Base-by-base conservation (phyloP, 2,888 invertebrate genomes). In the Aporophyla lueneburgensis region DNA sequence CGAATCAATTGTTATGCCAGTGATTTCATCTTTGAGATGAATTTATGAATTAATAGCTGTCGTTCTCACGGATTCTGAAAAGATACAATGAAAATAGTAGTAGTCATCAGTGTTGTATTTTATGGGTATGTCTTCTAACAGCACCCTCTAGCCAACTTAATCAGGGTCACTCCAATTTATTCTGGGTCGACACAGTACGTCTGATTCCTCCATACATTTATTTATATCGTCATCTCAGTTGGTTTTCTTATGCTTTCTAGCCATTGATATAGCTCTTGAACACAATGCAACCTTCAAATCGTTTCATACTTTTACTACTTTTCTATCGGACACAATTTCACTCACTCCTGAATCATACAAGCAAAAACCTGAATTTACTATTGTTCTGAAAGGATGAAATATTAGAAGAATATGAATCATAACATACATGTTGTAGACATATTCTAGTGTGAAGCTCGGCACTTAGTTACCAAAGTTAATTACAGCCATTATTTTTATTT, bases 401-500 rank as follows among this genome's bases (percentile, higher is more conserved):
- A 81, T 12, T 51, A 10, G 12, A 51, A 49, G 14, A 71, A 33
- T 12, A 49, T 43, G 5, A 43, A 54, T 72, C 46, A 40, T 24
- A 56, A 27, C 16, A 14, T 5, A 40, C 5, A 24, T 16, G 7
- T 10, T 43, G 33, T 10, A 43, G 14, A 56, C 40, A 61, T 79
- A 43, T 59, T 67, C n/a, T 27, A 33, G 27, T 71, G 12, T 83
- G 33, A 46, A 43, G 9, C 63, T 59, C 49, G 16, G 5, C 51
- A 56, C 12, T 61, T 56, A 59, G 67, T 74, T 59, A 80, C 61
- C 53, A 51, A 54, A 67, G 43, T 46, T 74, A 69, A 84, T 74
- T 12, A 24, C 43, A 1, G 5, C 27, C 24, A 67, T 71, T 68
- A 74, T 74, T 81, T 83, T 65, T 61, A 83, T 69, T 54, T 63